Evolutionary conservation across 2,797 vertebrate species (phyloP).

Genomic region (Emydoidea blandingii): DNA sequence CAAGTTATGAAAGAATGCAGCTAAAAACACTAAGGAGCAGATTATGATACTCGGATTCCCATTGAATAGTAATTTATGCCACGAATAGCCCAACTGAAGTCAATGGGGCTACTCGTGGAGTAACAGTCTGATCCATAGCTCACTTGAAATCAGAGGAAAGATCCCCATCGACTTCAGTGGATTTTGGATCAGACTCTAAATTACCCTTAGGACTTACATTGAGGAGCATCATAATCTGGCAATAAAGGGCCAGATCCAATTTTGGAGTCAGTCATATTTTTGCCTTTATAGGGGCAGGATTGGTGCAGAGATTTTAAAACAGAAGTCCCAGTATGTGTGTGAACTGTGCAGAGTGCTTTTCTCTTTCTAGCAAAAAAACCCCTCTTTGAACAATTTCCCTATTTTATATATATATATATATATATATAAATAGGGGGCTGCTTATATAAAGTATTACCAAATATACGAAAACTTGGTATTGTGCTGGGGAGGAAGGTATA

Average conservation of each 20-base stretch:
- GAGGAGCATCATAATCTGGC: background rate
- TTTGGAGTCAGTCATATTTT: background rate
- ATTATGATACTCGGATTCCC: slow-evolving; percentile 2
- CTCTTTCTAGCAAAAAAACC: background rate
- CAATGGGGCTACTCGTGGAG: background rate
- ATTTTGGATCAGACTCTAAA: slow-evolving; percentile 4
- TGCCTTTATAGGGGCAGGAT: slow-evolving; percentile 1
- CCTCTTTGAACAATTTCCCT: slow-evolving; percentile 1
- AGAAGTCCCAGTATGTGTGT: slow-evolving; percentile 11
- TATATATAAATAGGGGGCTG: background rate
- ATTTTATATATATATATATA: background rate
- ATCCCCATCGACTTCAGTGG: background rate
- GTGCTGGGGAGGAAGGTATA: background rate
- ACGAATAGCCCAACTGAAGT: slow-evolving; percentile 9
- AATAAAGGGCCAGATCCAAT: background rate
- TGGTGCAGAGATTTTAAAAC: slow-evolving; percentile 27
- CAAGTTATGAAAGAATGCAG: slow-evolving; percentile 38
- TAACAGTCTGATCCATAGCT: slow-evolving; percentile 32
- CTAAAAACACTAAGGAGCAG: background rate
- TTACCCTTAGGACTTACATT: too few species aligned
- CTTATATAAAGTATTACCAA: background rate
- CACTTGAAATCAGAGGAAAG: background rate
- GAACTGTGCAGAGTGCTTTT: background rate
- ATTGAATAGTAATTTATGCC: slow-evolving; percentile 25
- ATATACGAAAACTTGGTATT: background rate